Evolutionary conservation across 2,797 vertebrate genomes (phyloP).

Genomic region (Threskiornis aethiopicus): DNA sequence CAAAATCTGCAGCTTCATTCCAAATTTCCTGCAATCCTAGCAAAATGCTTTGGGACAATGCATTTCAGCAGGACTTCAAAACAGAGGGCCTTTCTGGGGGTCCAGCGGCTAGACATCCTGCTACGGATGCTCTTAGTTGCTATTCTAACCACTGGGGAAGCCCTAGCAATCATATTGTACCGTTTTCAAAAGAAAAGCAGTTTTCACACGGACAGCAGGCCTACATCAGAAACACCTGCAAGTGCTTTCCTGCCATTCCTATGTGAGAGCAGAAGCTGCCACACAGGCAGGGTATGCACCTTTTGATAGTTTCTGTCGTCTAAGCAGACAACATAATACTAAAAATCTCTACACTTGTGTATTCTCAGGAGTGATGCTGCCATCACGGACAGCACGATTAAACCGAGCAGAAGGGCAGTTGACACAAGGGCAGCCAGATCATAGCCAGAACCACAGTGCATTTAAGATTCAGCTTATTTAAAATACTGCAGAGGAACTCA

Average conservation of each 20-base stretch:
- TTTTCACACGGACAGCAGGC: background rate
- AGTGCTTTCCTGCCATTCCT: background rate
- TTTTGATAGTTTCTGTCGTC: background rate
- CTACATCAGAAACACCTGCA: background rate
- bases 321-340: background rate
- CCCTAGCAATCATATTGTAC: background rate
- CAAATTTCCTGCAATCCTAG: background rate
- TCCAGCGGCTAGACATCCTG: background rate
- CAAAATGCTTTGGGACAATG: background rate
- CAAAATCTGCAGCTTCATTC: slow-evolving; percentile 8
- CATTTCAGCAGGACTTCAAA: background rate
- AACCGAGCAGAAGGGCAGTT: background rate
- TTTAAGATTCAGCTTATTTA: background rate
- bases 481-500: background rate
- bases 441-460: background rate
- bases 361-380: background rate
- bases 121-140: background rate
- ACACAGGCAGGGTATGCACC: background rate
- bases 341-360: background rate
- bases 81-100: background rate
- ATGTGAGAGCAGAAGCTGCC: background rate
- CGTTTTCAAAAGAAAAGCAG: background rate
- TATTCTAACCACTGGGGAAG: background rate
- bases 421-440: background rate
- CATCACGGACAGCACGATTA: rapidly evolving